phyloP scores from a whole-genome alignment of 2,113 vertebrate genomes.

The Oryzias woworae region DNA sequence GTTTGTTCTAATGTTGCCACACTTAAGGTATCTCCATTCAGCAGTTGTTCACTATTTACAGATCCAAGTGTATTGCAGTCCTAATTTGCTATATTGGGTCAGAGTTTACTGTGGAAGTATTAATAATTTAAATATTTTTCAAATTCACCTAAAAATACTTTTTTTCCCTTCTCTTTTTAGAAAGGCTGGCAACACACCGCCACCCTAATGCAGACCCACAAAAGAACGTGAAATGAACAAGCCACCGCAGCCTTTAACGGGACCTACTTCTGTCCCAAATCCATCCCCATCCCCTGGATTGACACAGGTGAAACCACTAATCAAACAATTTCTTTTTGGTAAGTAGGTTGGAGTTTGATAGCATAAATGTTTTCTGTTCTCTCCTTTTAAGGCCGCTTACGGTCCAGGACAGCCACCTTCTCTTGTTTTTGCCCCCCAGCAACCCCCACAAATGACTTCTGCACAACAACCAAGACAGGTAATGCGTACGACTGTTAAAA shows the following conservation, averaged over 20 bases:
- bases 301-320: conserved; percentile 83
- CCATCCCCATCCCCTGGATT: conserved; percentile 95
- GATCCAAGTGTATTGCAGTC: no score
- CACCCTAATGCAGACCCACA: conserved; percentile 94
- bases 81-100: no score
- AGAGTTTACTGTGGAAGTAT: background rate
- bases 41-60: background rate
- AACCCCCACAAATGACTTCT: conserved; percentile 95
- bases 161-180: conserved; percentile 10
- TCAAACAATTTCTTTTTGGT: background rate
- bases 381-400: conserved; percentile 81
- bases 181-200: conserved; percentile 77
- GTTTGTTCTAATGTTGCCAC: conserved; percentile 32
- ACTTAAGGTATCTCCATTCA: conserved; percentile 8
- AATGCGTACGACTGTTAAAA: conserved; percentile 44
- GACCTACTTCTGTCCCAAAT: conserved; percentile 90
- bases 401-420: conserved; percentile 88
- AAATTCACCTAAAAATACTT: background rate
- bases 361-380: background rate
- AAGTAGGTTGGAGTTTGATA: background rate
- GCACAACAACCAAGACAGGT: conserved; percentile 95
- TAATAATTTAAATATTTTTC: background rate
- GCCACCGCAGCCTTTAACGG: conserved; percentile 98
- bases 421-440: conserved; percentile 89
- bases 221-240: conserved; percentile 99